A percentile compares a stretch with the other conserved stretches of the same genome.
phyloP scores from a whole-genome alignment of 2,888 invertebrate genomes.

The Pyrgus malvae region DNA sequence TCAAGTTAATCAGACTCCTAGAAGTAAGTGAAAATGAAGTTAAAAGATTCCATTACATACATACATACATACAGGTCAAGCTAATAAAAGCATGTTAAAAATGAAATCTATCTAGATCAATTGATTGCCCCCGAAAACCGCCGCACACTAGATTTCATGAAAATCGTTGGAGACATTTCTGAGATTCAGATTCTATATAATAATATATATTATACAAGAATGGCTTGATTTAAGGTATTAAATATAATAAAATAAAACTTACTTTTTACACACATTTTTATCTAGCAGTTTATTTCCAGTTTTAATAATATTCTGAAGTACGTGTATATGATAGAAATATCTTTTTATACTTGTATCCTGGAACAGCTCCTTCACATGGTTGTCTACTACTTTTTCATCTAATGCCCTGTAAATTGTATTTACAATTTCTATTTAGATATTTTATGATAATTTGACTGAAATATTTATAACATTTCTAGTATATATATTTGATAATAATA shows the following conservation, averaged over 20 bases:
- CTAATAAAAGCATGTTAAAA: too few species aligned
- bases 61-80: too few species aligned
- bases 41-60: too few species aligned
- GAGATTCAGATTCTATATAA: too few species aligned
- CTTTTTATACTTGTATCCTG: slow-evolving; percentile 43
- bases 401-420: slow-evolving; percentile 26
- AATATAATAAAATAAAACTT: slow-evolving; percentile 32
- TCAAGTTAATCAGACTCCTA: too few species aligned
- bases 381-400: slow-evolving; percentile 7
- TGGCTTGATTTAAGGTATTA: background rate
- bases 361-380: slow-evolving; percentile 40
- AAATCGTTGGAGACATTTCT: too few species aligned
- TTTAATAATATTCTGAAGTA: slow-evolving; percentile 52
- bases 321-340: slow-evolving; percentile 51
- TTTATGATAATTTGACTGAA: background rate
- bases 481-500: background rate
- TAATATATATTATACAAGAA: too few species aligned
- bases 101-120: too few species aligned
- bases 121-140: too few species aligned
- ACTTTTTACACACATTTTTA: slow-evolving; percentile 40
- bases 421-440: background rate
- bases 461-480: background rate
- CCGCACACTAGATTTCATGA: too few species aligned
- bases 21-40: too few species aligned
- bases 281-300: slow-evolving; percentile 39